Percentiles rank a stretch among this genome's conserved stretches.
Conservation (phyloP, 2,797 vertebrate species). For the Parambassis ranga region DNA sequence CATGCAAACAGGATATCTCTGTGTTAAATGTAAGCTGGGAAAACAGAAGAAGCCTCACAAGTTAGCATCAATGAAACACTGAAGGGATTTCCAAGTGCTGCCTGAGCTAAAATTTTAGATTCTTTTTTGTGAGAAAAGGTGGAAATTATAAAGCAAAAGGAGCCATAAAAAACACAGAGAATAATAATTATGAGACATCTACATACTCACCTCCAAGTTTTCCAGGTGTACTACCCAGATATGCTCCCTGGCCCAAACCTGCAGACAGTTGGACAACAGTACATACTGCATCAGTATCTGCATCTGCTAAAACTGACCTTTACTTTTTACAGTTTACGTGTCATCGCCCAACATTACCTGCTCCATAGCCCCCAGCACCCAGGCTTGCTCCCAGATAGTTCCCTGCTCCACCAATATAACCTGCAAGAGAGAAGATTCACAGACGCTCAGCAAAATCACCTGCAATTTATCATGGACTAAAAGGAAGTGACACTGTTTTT, state of each 20-base stretch:
- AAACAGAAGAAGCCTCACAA: conserved; percentile 21
- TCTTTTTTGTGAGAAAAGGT: rapidly evolving
- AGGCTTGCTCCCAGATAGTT: conserved; percentile 66
- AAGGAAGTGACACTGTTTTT: neutral
- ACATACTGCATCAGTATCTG: neutral
- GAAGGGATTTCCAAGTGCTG: conserved; percentile 55
- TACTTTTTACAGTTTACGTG: neutral
- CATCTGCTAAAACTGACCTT: neutral
- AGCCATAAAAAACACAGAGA: neutral
- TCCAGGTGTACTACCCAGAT: conserved; percentile 68
- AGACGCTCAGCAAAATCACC: neutral
- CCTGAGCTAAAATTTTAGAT: conserved; percentile 30
- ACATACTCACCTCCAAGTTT: conserved; percentile 64
- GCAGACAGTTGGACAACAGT: no score
- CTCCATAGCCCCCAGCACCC: conserved; percentile 67
- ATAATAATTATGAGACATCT: neutral
- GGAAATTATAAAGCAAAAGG: neutral
- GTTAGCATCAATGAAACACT: conserved; percentile 31
- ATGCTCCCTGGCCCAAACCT: conserved; percentile 73
- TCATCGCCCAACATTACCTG: conserved; percentile 59
- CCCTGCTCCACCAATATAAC: conserved; percentile 66
- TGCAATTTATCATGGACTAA: neutral
- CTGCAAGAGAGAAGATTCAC: conserved; percentile 60
- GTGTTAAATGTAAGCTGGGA: no score
- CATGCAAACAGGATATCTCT: no score